Conservation (phyloP, 2,888 invertebrate genomes). For the Trachelus iudaicus region DNA sequence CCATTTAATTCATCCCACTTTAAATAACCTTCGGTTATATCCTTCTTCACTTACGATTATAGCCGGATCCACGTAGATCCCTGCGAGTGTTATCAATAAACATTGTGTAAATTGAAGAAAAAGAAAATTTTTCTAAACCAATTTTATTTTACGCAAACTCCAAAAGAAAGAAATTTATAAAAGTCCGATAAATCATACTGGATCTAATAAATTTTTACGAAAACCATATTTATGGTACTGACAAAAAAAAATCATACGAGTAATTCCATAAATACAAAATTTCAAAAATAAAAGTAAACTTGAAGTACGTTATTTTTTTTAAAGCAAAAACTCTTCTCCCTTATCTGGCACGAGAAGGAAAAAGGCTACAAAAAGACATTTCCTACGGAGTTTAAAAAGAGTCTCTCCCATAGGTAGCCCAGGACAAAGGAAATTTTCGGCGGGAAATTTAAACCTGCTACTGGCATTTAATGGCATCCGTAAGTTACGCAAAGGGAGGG, state of each 20-base stretch:
- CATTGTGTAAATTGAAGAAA: not conserved
- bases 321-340: too few species aligned
- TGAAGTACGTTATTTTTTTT: too few species aligned
- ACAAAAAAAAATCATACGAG: too few species aligned
- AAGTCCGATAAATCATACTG: too few species aligned
- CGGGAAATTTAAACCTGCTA: slow-evolving; percentile 44
- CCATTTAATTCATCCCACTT: slow-evolving; percentile 41
- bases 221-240: too few species aligned
- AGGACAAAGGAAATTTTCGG: slow-evolving; percentile 35
- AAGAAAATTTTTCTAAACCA: not conserved
- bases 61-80: not conserved
- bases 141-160: not conserved
- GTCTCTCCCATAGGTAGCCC: slow-evolving; percentile 26
- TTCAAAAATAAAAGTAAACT: too few species aligned
- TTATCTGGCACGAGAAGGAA: too few species aligned
- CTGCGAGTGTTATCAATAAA: not conserved
- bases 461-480: slow-evolving; percentile 50
- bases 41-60: slow-evolving; percentile 19
- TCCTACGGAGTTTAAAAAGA: not conserved
- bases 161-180: not conserved
- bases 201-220: too few species aligned
- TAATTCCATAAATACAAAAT: too few species aligned
- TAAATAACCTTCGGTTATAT: slow-evolving; percentile 37
- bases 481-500: slow-evolving; percentile 40
- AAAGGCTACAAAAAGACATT: not conserved